Base-by-base conservation (phyloP, 2,797 vertebrate species). In the Heterohyrax brucei region DNA sequence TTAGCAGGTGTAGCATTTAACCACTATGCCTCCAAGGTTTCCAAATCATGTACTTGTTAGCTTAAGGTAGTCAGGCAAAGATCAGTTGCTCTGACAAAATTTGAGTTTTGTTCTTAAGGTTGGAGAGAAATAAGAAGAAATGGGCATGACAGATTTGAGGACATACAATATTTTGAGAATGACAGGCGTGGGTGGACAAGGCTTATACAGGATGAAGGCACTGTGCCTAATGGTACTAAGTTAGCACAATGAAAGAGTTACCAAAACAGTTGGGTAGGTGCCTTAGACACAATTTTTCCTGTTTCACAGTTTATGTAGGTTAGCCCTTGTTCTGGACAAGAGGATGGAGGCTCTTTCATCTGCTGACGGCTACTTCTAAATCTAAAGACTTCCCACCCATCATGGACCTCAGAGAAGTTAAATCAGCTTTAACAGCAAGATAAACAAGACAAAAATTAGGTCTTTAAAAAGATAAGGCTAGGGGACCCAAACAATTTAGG, bases 401-500 rank as follows among this genome's bases (percentile, higher is more conserved):
- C 21, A 24, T 78, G 8, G 18, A 8, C 30, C 50, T 89, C 70
- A 4, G 7, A 28, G 16, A 39, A 3, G 5, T 91, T 90, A 80
- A 83, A 73, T 13, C 22, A 9, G 3, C 14, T 56, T 79, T 94
- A 77, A 81, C 18, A 80, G 24, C 19, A 48, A 75, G 19, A 83
- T 75, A 56, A 87, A 62, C 5, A 87, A 92, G 56, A 70, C 10
- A 86, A 86, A 62, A 30, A 56, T 68, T 85, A 44, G 26, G 56
- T 78, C 48, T 50, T 59, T 50, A 7, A 10, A 82, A 94, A 92
- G 46, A 92, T 14, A 72, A 22, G 7, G 28, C 22, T 72, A 80
- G 76, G 22, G 91, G 90, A 75, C 76, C 22, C 80, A 50, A 92
- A 92, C 53, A 79, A 86, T 81, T 86, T 24, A 30, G 22, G 39